Base-by-base conservation (phyloP, 2,113 vertebrate genomes). In the Sigmodon hispidus region DNA sequence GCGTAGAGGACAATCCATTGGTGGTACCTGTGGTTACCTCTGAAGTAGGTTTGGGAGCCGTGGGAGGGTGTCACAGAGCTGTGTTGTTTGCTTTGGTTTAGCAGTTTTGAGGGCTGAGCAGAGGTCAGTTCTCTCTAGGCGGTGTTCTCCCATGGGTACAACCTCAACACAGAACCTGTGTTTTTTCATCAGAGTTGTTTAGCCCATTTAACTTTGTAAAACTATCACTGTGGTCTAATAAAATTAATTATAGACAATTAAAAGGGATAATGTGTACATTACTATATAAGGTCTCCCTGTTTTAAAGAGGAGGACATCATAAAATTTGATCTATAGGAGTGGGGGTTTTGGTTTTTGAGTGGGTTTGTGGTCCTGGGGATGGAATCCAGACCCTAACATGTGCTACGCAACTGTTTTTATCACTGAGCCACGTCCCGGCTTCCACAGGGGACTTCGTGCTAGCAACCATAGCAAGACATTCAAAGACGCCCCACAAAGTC, bases 241-340 rank as follows among this genome's bases (percentile, higher is more conserved):
- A 94, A 95, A 88, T 90, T 48, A 89, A 89, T 87, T 55, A 36
- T 9, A 65, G 45, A 40, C 15, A 76, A 50, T 87, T 88, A 85
- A 88, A 85, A 80, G 21, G 40, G 61, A 81, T 45, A 36, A 5
- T n/a, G 0, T 73, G 7, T 50, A 59, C 59, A 9, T 83, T 83
- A 29, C 43, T 79, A 90, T 77, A 45, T 34, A 79, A 87, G 76
- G 59, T 52, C n/a, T 52, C 48, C n/a, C 13, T 50, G n/a, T 85
- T 76, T 77, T 52, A 69, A 50, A 75, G 21, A 80, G n/a, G 50
- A 45, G 36, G n/a, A 45, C 57, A 34, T 17, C 77, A n/a, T 24
- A n/a, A 48, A n/a, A 50, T 70, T 57, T 65, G 40, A 73, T 48
- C 21, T 22, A 31, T 8, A 63, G 45, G 45, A 26, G 22, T 31